Evolutionary conservation across 2,113 vertebrate genomes (phyloP).

Genomic region (Piaya cayana): DNA sequence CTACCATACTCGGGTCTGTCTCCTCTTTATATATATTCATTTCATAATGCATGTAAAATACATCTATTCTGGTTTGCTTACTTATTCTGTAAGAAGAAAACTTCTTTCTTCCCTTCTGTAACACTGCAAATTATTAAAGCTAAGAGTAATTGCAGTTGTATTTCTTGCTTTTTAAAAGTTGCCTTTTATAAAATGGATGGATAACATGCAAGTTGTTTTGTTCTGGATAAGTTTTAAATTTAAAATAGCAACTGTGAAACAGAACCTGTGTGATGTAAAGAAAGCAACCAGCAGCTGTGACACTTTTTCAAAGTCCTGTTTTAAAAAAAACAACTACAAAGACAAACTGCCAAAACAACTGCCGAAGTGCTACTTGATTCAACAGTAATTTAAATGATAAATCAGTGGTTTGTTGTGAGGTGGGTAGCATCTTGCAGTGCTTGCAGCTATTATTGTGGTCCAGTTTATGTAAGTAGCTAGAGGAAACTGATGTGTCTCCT

Average conservation of each 20-base stretch:
- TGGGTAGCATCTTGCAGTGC: neutral
- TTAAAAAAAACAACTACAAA: neutral
- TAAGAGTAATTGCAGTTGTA: neutral
- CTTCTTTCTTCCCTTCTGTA: neutral
- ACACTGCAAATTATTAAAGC: neutral
- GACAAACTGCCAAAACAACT: too few species aligned
- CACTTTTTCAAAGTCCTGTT: neutral
- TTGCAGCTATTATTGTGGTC: neutral
- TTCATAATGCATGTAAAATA: neutral
- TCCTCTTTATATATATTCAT: neutral
- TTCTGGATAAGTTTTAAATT: neutral
- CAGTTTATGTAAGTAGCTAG: neutral
- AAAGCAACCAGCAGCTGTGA: neutral
- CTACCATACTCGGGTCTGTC: slow-evolving; percentile 77
- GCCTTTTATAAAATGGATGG: neutral
- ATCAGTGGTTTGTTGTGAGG: neutral
- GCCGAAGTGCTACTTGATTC: neutral
- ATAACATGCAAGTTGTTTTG: neutral
- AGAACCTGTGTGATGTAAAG: neutral
- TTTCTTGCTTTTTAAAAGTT: neutral
- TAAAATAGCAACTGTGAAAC: neutral
- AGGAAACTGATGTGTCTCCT: neutral
- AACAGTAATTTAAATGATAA: neutral
- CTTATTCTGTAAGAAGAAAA: neutral
- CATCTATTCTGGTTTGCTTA: neutral